Evolutionary conservation across 2,113 vertebrate species (phyloP), one percentile per base, ranked within the genome.

Genomic region (Marcusenius ussheri): DNA sequence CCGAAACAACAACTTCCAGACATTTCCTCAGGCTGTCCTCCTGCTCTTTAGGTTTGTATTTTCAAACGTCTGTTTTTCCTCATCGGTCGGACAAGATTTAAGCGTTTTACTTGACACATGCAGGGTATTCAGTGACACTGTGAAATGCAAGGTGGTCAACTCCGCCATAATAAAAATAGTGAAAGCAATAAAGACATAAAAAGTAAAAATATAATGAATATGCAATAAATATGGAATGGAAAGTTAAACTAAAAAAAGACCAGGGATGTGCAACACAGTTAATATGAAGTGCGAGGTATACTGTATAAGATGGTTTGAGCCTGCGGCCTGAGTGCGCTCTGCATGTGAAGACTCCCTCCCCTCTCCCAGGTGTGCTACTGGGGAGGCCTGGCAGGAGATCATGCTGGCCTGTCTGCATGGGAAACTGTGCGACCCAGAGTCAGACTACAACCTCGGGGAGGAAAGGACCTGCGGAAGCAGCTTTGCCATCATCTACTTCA

Each of bases 1-100:
- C 94, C 96, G 98, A 92, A 99, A 99, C 96, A 99, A 99, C 96
- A 99, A 99, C 94, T 99, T 99, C 95, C 98, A 99, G 95, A 99
- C 98, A 1, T 99, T 99, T 89, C 97, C 97, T 1, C 98, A 99
- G 94, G 98, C 98, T 0, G 98, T 99, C 45, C 95, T 99, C 0
- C 97, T 99, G 62, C 97, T 99, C 27, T 99, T 99, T 94, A 98
- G 98, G 98, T 99, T 70, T 90, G 94, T 91, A 45, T 88, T 35
- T 56, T 56, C n/a, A 27, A 3, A 27, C 1, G n/a, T 31, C n/a
- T 13, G 24, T 27, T 66, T 66, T 66, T 66, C 58, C n/a, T 66
- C 24, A 66, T 27, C n/a, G 24, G 8, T 3, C 58, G 2, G 58
- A 58, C 56, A 58, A 6, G 21, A 27, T 66, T 27, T 66, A 10